Evolutionary conservation across 2,888 invertebrate genomes (phyloP), one percentile per base, ranked within the genome.

Genomic region (Salpingus planirostris): DNA sequence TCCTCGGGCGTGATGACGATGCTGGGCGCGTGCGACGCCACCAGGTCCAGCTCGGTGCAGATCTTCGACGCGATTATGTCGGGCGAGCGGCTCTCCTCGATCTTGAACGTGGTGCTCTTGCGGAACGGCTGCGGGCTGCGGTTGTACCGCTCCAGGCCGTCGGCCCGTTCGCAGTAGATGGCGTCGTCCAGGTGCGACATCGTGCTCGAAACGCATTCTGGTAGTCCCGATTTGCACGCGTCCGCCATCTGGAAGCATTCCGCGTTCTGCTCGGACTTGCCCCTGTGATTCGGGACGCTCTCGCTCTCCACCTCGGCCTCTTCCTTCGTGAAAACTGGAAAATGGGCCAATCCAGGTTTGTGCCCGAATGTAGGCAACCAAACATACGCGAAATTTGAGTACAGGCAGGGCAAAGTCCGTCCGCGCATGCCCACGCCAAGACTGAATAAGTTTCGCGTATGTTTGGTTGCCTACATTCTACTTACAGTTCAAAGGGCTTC

Each of bases 291-390:
- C 3, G 67, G 64, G 0, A 70, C 72, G 1, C 72, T 70, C 25
- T 78, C 71, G 52, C 76, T 77, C 45, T 80, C 79, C 27, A 73
- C 70, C 43, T 80, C 78, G 3, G 72, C 69, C 1, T 73, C 73
- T 63, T 75, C 74, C 52, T 78, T 78, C 37, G 79, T 76, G 59
- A 69, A 69, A 51, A 73, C 73, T 74, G 56, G n/a, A n/a, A n/a
- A n/a, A n/a, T n/a, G n/a, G n/a, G n/a, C n/a, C n/a, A n/a, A n/a
- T n/a, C n/a, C n/a, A n/a, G n/a, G n/a, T n/a, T n/a, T n/a, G n/a
- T n/a, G n/a, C n/a, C n/a, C n/a, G n/a, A n/a, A n/a, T n/a, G n/a
- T n/a, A n/a, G n/a, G n/a, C n/a, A n/a, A n/a, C n/a, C n/a, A n/a
- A n/a, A n/a, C n/a, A n/a, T n/a, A n/a, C n/a, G n/a, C n/a, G n/a